Percentiles rank a stretch among this genome's conserved stretches.
phyloP scores from a whole-genome alignment of 92 coral and sea anemone species.

The Zoanthus sansibaricus region DNA sequence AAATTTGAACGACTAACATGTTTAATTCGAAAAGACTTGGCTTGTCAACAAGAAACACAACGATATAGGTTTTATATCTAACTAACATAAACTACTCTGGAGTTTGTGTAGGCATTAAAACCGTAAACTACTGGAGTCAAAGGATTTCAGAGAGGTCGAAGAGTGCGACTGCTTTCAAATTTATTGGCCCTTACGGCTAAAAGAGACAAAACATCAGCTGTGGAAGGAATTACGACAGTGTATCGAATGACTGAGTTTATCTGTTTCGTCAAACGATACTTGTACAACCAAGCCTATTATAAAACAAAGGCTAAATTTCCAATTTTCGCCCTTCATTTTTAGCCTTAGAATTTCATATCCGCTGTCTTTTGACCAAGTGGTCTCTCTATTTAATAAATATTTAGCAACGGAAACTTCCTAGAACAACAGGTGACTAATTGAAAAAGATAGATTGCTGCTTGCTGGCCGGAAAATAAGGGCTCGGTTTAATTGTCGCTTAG shows the following conservation, averaged over 20 bases:
- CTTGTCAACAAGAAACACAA: not conserved
- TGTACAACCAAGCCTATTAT: not conserved
- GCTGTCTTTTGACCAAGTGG: conserved; percentile 72
- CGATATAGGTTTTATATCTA: no score
- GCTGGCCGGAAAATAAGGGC: conserved; percentile 71
- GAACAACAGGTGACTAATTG: conserved; percentile 90
- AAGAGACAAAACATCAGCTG: not conserved
- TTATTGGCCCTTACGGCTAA: conserved; percentile 1
- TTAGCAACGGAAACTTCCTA: conserved; percentile 81
- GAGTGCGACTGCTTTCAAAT: not conserved
- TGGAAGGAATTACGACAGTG: not conserved
- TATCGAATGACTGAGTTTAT: not conserved
- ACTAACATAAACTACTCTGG: no score
- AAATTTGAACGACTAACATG: no score
- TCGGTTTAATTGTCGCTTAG: conserved; percentile 19
- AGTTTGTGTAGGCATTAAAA: no score
- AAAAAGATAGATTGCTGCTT: conserved; percentile 68
- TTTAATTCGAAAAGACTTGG: not conserved
- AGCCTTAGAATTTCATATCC: conserved; percentile 84
- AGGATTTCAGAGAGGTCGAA: not conserved
- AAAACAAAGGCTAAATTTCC: conserved; percentile 21
- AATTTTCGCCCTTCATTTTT: conserved; percentile 24
- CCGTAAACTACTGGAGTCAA: no score
- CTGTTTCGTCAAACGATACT: conserved; percentile 3
- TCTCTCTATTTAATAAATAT: conserved; percentile 86